phyloP scores from a whole-genome alignment of 2,113 vertebrate genomes.

The Puntigrus tetrazona region DNA sequence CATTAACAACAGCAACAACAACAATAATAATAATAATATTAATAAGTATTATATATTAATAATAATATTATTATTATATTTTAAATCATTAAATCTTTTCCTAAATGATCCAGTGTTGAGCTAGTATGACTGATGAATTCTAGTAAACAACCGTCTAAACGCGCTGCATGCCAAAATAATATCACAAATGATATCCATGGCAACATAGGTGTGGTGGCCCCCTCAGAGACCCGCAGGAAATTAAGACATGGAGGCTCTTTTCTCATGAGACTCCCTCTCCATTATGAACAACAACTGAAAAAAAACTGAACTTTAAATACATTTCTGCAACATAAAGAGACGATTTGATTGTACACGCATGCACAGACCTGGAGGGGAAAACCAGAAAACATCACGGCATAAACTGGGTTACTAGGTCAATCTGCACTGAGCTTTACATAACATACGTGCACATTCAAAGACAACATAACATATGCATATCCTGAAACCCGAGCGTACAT shows the following conservation, averaged over 20 bases:
- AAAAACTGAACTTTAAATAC: neutral
- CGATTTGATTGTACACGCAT: constrained; percentile 9
- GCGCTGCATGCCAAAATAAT: constrained; percentile 5
- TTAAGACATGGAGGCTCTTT: constrained; percentile 13
- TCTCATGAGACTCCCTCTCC: constrained; percentile 1
- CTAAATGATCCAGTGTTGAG: neutral
- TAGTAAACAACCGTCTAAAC: constrained; percentile 20
- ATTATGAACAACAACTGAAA: neutral
- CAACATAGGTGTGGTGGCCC: constrained; percentile 29
- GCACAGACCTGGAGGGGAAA: neutral
- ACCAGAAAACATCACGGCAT: neutral
- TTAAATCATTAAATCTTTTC: neutral
- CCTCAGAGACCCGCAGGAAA: constrained; percentile 32
- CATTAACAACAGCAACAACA: neutral
- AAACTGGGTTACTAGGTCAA: constrained; percentile 42
- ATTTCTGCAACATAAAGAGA: neutral
- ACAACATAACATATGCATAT: neutral
- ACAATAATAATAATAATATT: no score
- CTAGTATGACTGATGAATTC: neutral
- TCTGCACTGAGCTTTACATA: constrained; percentile 37
- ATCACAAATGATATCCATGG: constrained; percentile 28
- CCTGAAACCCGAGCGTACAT: neutral
- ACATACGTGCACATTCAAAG: neutral
- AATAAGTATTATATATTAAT: no score
- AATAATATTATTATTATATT: no score